Evolutionary conservation across 2,888 invertebrate genomes (phyloP).

Genomic region (Drosophila flavopinicola): DNA sequence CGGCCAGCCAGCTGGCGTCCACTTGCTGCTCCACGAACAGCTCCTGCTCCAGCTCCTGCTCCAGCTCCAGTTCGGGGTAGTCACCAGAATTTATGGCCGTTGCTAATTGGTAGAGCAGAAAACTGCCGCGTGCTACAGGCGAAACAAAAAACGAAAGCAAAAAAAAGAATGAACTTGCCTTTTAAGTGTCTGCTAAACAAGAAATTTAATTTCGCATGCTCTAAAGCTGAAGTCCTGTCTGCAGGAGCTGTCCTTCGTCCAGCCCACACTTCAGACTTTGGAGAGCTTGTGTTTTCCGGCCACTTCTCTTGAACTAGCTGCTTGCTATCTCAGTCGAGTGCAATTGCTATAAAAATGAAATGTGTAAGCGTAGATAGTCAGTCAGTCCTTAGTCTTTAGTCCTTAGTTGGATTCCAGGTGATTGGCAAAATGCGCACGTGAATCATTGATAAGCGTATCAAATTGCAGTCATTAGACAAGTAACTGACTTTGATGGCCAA

Average conservation of each 20-base stretch:
- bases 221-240: slow-evolving; percentile 10
- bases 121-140: slow-evolving; percentile 61
- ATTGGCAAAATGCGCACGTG: slow-evolving; percentile 63
- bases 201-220: slow-evolving; percentile 55
- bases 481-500: slow-evolving; percentile 56
- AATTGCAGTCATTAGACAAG: slow-evolving; percentile 77
- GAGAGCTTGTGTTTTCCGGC: no score
- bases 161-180: slow-evolving; percentile 41
- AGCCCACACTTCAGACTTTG: no score
- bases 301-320: no score
- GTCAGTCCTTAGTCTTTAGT: background rate
- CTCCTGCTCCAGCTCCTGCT: slow-evolving; percentile 21
- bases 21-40: slow-evolving; percentile 35
- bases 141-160: background rate
- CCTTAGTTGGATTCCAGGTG: slow-evolving; percentile 20
- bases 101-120: slow-evolving; percentile 77
- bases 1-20: slow-evolving; percentile 69
- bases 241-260: slow-evolving; percentile 2
- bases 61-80: slow-evolving; percentile 29
- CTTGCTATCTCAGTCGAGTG: slow-evolving; percentile 62
- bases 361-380: slow-evolving; percentile 23
- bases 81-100: slow-evolving; percentile 67
- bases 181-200: slow-evolving; percentile 50
- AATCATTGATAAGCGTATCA: slow-evolving; percentile 76
- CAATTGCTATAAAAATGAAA: slow-evolving; percentile 56